phyloP scores from a whole-genome alignment of 2,888 invertebrate species.

The Vandiemenella viatica region DNA sequence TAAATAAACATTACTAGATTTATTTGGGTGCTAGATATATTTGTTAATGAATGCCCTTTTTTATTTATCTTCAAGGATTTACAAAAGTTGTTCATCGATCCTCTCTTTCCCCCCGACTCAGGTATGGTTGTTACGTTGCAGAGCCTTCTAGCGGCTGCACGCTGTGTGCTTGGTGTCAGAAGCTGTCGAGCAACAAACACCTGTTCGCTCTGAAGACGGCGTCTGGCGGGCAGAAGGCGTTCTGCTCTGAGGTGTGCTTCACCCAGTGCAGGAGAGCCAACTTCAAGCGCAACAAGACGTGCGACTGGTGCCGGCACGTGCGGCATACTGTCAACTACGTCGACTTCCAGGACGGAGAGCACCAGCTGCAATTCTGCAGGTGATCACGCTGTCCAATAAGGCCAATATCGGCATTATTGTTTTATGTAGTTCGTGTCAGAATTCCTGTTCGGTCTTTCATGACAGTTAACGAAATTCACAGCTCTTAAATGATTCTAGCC shows the following conservation, averaged over 20 bases:
- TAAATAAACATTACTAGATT: too few relatives aligned
- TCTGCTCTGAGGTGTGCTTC: constrained; percentile 83
- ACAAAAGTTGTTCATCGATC: too few relatives aligned
- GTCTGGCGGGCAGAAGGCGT: constrained; percentile 37
- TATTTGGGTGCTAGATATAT: too few relatives aligned
- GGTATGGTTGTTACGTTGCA: too few relatives aligned
- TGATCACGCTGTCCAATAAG: constrained; percentile 13
- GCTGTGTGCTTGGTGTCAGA: constrained; percentile 59
- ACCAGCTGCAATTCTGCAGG: constrained; percentile 67
- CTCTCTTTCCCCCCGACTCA: too few relatives aligned
- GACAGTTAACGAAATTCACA: background rate
- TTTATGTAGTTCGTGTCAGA: too few relatives aligned
- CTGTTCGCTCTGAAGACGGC: constrained; percentile 18
- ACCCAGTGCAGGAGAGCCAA: constrained; percentile 77
- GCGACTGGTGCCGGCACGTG: constrained; percentile 87
- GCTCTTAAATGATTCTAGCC: too few relatives aligned
- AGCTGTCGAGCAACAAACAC: constrained; percentile 24
- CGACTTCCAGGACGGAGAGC: constrained; percentile 81
- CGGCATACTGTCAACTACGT: constrained; percentile 82
- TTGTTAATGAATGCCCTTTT: too few relatives aligned
- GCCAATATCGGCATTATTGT: background rate
- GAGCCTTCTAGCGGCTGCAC: too few relatives aligned
- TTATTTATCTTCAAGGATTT: too few relatives aligned
- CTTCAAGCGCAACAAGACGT: constrained; percentile 80
- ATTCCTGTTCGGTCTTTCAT: too few relatives aligned